A percentile compares a stretch with the other conserved stretches of the same genome.
Conservation (phyloP, 1,140 invertebrate species). For the Hestina assimilis region DNA sequence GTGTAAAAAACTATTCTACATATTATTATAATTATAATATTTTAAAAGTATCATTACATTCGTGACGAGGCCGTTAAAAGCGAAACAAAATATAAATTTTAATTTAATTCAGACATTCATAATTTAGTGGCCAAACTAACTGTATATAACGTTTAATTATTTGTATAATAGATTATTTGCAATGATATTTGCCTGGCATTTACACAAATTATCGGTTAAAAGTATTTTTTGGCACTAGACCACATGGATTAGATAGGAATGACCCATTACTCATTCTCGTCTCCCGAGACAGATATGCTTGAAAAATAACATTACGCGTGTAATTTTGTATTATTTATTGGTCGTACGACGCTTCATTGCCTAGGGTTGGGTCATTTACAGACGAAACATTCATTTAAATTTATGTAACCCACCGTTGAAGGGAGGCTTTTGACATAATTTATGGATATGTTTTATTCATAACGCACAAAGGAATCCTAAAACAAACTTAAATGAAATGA, state of each 20-base stretch:
- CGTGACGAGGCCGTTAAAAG: no score
- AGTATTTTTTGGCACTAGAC: background rate
- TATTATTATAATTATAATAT: no score
- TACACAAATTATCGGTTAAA: background rate
- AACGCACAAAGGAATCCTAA: constrained; percentile 36
- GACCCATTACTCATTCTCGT: background rate
- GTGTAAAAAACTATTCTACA: no score
- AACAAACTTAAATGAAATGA: constrained; percentile 64
- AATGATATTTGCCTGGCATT: background rate
- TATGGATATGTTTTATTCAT: constrained; percentile 27
- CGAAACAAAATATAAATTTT: no score
- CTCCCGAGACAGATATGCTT: background rate
- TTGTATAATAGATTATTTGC: background rate
- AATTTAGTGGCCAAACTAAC: background rate
- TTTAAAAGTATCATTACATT: no score
- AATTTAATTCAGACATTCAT: no score
- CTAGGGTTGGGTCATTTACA: constrained; percentile 17
- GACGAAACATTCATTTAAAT: constrained; percentile 22
- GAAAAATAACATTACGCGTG: constrained; percentile 2
- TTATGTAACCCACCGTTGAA: constrained; percentile 19
- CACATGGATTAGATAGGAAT: background rate
- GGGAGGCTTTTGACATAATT: constrained; percentile 25
- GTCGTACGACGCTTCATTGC: constrained; percentile 10
- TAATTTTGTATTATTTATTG: constrained; percentile 20
- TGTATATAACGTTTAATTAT: background rate